These are phyloP conservation scores for Diachrysia chrysitis DNA, from an alignment of 2,888 invertebrate species.

Conservation along the genomic window DNA sequence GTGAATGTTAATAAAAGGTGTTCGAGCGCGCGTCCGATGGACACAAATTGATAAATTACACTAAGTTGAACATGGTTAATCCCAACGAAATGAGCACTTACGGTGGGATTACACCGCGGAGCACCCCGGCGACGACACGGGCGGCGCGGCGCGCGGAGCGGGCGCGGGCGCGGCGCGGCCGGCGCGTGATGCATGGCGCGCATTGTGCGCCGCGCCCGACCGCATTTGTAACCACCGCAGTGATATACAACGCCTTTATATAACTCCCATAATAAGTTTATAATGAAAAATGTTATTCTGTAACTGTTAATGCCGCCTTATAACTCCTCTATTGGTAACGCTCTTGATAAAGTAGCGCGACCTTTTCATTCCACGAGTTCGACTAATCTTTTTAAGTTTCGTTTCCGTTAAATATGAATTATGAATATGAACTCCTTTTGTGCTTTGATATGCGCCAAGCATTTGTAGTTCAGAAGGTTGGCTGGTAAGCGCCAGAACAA, in stretches of 20 bases:
- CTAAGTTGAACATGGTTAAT: slow-evolving; percentile 76
- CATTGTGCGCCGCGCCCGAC: slow-evolving; percentile 67
- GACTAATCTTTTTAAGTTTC: slow-evolving; percentile 44
- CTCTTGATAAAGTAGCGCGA: slow-evolving; percentile 57
- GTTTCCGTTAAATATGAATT: slow-evolving; percentile 41
- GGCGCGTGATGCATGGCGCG: slow-evolving; percentile 69
- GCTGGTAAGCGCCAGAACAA: background rate
- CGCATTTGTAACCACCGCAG: slow-evolving; percentile 69
- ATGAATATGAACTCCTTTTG: slow-evolving; percentile 39
- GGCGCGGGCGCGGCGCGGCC: slow-evolving; percentile 18
- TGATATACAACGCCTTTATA: slow-evolving; percentile 71
- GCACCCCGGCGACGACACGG: slow-evolving; percentile 62
- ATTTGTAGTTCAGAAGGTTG: background rate
- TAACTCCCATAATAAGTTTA: slow-evolving; percentile 73
- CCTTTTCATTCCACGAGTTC: slow-evolving; percentile 44
- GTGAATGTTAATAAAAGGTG: slow-evolving; percentile 33
- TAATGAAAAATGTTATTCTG: slow-evolving; percentile 78
- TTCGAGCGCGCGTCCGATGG: slow-evolving; percentile 37
- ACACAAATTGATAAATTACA: slow-evolving; percentile 83
- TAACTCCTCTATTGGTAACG: slow-evolving; percentile 61
- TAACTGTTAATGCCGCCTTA: slow-evolving; percentile 70
- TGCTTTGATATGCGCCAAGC: slow-evolving; percentile 35
- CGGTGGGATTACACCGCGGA: slow-evolving; percentile 72
- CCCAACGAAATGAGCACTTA: slow-evolving; percentile 79
- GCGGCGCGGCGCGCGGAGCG: slow-evolving; percentile 28